These are phyloP conservation scores for Microplitis manilae DNA, from an alignment of 2,888 invertebrate genomes.

Conservation along the genomic window DNA sequence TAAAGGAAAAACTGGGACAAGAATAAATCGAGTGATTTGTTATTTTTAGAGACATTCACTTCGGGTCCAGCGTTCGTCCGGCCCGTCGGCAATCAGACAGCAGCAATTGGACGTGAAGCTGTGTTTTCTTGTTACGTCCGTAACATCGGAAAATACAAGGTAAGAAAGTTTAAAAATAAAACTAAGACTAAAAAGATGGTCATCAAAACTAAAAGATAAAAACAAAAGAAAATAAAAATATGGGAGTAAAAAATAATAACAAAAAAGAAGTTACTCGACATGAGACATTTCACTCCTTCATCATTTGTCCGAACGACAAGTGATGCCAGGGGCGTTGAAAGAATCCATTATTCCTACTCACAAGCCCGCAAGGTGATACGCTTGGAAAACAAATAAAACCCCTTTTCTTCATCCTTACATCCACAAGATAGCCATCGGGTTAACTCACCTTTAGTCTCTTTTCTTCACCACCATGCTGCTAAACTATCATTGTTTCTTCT, in stretches of 20 bases:
- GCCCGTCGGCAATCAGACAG: constrained; percentile 68
- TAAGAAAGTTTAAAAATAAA: constrained; percentile 46
- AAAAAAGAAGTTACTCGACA: background rate
- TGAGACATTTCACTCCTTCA: constrained; percentile 27
- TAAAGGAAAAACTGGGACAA: constrained; percentile 36
- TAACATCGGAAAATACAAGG: constrained; percentile 69
- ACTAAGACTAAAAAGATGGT: background rate
- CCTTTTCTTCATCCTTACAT: constrained; percentile 27
- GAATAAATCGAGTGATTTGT: constrained; percentile 48
- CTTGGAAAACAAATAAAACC: constrained; percentile 38
- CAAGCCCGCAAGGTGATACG: constrained; percentile 35
- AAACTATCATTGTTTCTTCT: constrained; percentile 15
- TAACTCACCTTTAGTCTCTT: constrained; percentile 1
- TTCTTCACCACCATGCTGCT: constrained; percentile 13
- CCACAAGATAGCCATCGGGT: constrained; percentile 29
- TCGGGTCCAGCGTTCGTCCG: constrained; percentile 63
- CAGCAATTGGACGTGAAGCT: constrained; percentile 67
- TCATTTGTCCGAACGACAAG: constrained; percentile 39
- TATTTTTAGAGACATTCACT: constrained; percentile 37
- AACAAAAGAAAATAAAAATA: background rate
- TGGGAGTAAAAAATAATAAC: background rate
- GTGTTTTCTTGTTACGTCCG: constrained; percentile 68
- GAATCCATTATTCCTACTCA: constrained; percentile 41
- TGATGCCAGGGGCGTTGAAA: constrained; percentile 25
- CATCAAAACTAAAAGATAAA: background rate